Evolutionary conservation across 2,888 invertebrate genomes (phyloP), one percentile per base, ranked within the genome.

Genomic region (Crossocerus cetratus): DNA sequence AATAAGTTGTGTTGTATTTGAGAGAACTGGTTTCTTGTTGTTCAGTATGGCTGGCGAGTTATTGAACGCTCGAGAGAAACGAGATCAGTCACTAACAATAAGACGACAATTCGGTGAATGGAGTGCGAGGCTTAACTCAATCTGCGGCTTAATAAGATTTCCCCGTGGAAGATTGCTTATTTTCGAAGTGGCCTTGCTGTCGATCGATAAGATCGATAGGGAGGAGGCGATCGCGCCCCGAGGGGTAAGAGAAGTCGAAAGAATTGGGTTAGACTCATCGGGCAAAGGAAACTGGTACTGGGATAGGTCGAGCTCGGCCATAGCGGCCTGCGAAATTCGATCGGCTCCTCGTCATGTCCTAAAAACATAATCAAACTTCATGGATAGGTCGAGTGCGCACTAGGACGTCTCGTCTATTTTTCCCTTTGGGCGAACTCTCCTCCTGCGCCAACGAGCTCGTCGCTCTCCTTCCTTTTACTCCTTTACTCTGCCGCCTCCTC

Each of bases 291-390:
- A 74, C 57, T 61, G 63, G 57, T 69, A 59, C 67, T 69, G 56
- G 77, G 72, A 71, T 61, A 64, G 42, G 45, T 58, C 58, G 3
- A 21, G 63, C 69, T 62, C 57, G 72, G 16, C 61, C 63, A 69
- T 65, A 72, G 83, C 58, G 84, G 81, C 49, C 69, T 79, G 74
- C 61, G 77, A 79, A 82, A 83, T 83, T 83, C 78, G 85, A 83
- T 83, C 85, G 81, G 69, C 62, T 77, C 66, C 81, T 84, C 77
- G 69, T 78, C 78, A 77, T 32, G 32, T 70, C 74, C 79, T 77
- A 82, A 84, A 85, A 84, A 83, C 77, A 84, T 84, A 85, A 84
- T 84, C 83, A 84, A 85, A 84, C 83, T 84, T 84, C 76, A 82
- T 65, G 78, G 84, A 75, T 66, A 66, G 69, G 78, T 49, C 66